Conservation (phyloP, 2,888 invertebrate species). For the Desoria tigrina region DNA sequence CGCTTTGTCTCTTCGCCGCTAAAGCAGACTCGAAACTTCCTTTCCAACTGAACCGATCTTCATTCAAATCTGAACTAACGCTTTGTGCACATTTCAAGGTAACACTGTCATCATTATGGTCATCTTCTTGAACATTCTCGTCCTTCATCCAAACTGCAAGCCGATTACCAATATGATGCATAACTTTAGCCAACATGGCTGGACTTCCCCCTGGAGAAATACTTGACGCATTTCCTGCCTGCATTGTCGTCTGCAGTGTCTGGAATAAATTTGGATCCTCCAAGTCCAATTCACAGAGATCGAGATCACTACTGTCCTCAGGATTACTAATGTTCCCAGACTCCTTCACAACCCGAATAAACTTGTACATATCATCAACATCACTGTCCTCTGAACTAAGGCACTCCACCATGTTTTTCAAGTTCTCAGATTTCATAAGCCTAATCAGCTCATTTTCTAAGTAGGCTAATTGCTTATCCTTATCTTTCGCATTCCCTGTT, state of each 20-base stretch:
- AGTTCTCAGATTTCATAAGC: constrained; percentile 89
- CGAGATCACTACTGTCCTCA: constrained; percentile 45
- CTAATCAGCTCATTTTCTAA: constrained; percentile 87
- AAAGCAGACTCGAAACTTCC: constrained; percentile 91
- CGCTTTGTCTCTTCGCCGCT: constrained; percentile 67
- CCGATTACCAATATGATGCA: constrained; percentile 86
- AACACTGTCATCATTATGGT: constrained; percentile 48
- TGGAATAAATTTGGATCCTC: constrained; percentile 41
- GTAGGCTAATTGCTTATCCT: constrained; percentile 82
- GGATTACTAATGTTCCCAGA: constrained; percentile 39
- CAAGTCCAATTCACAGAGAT: constrained; percentile 49
- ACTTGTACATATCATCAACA: constrained; percentile 88
- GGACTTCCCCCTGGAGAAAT: constrained; percentile 68
- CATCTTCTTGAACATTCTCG: constrained; percentile 56
- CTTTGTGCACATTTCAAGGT: constrained; percentile 52
- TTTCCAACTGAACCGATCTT: constrained; percentile 87
- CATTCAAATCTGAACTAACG: constrained; percentile 56
- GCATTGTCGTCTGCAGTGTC: constrained; percentile 46
- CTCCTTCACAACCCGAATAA: constrained; percentile 75
- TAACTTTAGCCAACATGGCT: constrained; percentile 83
- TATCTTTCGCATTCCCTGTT: constrained; percentile 58
- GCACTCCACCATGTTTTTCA: constrained; percentile 88
- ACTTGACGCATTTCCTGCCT: constrained; percentile 24
- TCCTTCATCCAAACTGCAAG: constrained; percentile 89
- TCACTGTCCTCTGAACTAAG: constrained; percentile 91